These are phyloP conservation scores for Fragum whitleyi DNA, from an alignment of 2,888 invertebrate species.

Conservation along the genomic window DNA sequence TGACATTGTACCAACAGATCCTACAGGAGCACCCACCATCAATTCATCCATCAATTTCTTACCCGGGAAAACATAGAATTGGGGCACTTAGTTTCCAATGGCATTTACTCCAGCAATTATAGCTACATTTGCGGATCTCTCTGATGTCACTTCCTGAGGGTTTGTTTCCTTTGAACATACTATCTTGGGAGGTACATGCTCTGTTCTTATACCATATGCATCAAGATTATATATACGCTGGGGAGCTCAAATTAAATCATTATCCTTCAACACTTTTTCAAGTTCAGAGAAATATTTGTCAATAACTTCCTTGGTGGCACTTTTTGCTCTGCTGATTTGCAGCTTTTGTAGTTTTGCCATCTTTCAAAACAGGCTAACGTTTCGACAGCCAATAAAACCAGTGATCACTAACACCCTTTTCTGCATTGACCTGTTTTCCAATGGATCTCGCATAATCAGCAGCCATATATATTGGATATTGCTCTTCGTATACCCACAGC, in stretches of 20 bases:
- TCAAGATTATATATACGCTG: constrained; percentile 51
- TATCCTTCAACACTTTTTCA: constrained; percentile 18
- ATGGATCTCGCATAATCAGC: constrained; percentile 29
- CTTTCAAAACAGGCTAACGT: constrained; percentile 44
- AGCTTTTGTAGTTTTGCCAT: constrained; percentile 43
- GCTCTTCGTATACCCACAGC: constrained; percentile 35
- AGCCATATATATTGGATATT: constrained; percentile 28
- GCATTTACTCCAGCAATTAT: constrained; percentile 49
- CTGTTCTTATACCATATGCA: constrained; percentile 50
- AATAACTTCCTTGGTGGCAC: constrained; percentile 35
- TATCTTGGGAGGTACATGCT: constrained; percentile 52
- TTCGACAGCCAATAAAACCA: constrained; percentile 57
- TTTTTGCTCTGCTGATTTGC: constrained; percentile 39
- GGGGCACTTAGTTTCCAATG: constrained; percentile 49
- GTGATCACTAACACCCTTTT: constrained; percentile 30
- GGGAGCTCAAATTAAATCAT: constrained; percentile 37
- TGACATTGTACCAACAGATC: constrained; percentile 50
- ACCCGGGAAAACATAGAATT: constrained; percentile 55
- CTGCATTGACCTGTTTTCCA: constrained; percentile 34
- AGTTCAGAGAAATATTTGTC: constrained; percentile 46
- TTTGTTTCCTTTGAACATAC: constrained; percentile 33
- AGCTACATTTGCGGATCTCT: constrained; percentile 39
- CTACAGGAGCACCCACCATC: constrained; percentile 30
- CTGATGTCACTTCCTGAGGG: constrained; percentile 37
- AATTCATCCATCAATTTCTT: constrained; percentile 53